phyloP scores from a whole-genome alignment of 2,888 invertebrate genomes.

The Lomographa bimaculata region DNA sequence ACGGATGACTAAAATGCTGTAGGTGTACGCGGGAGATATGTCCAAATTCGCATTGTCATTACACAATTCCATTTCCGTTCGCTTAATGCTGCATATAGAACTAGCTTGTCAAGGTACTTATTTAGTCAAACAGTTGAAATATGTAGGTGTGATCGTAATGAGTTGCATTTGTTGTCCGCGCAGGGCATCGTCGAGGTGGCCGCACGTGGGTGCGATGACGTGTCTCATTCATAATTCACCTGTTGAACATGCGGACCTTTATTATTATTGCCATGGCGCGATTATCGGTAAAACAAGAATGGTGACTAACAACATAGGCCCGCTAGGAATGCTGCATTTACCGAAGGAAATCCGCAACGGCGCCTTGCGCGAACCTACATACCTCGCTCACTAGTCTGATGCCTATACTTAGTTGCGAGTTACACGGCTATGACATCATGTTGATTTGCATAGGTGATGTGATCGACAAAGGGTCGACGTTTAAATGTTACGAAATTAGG shows the following conservation, averaged over 20 bases:
- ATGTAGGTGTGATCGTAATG: conserved; percentile 6
- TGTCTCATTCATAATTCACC: conserved; percentile 71
- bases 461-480: conserved; percentile 46
- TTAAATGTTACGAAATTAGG: conserved; percentile 37
- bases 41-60: conserved; percentile 25
- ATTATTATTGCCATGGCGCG: conserved; percentile 49
- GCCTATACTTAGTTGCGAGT: conserved; percentile 34
- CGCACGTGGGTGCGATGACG: conserved; percentile 46
- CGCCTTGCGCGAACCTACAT: conserved; percentile 62
- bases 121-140: conserved; percentile 1
- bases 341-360: conserved; percentile 79
- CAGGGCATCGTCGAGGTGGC: conserved; percentile 23
- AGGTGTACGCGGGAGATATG: conserved; percentile 31
- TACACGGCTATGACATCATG: conserved; percentile 63
- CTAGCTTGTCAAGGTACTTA: not conserved
- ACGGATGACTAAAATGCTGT: conserved; percentile 48
- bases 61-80: conserved; percentile 1
- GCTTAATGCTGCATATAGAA: not conserved
- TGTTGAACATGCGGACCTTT: conserved; percentile 52
- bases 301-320: conserved; percentile 66
- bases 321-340: conserved; percentile 72
- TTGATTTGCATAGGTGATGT: conserved; percentile 59
- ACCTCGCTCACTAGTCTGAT: conserved; percentile 45
- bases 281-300: conserved; percentile 55
- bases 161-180: conserved; percentile 7